Evolutionary conservation across 2,797 vertebrate species (phyloP), one percentile per base, ranked within the genome.

Genomic region (Garrulus glandarius): DNA sequence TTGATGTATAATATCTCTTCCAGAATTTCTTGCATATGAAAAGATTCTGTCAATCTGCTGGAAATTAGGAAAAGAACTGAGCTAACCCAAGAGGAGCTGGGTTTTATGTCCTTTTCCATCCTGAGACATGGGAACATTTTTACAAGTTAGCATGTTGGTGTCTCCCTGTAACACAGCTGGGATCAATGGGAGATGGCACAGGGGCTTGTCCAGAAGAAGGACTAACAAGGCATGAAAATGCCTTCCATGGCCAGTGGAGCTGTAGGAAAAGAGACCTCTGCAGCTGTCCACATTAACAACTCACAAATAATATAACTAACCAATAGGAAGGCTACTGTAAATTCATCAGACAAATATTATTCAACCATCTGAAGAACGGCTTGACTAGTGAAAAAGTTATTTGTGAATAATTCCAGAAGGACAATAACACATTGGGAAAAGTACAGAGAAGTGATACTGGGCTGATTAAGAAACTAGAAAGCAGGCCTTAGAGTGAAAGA

Each of bases 321-420:
- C 32, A 59, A 64, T 19, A 84, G 64, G n/a, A 77, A 89, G 34
- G 22, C 52, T 89, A 71, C 53, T 89, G 49, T 68, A 92, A 87
- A 91, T 88, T 91, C 49, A 82, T 76, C 67, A 86, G 76, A 59
- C 55, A 92, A 88, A 75, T 90, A 84, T 87, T 89, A 88, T 91
- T 94, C 84, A 92, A 59, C 72, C 63, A 88, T 91, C 36, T 84
- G 91, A 96, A 91, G 79, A 93, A 70, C 0, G 0, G 41, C 50
- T 87, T 76, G 76, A 92, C 59, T 95, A 92, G 91, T 69, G 57
- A 86, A 96, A 93, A 97, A 77, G 91, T 92, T 94, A 92, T 67
- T 84, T 93, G 47, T 96, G 94, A 95, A 86, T 94, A 95, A 96
- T 92, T 87, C 75, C 92, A 88, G 90, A 93, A 93, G 68, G 88